Percentiles rank a stretch among this genome's conserved stretches.
These are phyloP conservation scores for Sebastes hubbsi DNA, from an alignment of 2,797 vertebrate genomes.

Conservation along the genomic window DNA sequence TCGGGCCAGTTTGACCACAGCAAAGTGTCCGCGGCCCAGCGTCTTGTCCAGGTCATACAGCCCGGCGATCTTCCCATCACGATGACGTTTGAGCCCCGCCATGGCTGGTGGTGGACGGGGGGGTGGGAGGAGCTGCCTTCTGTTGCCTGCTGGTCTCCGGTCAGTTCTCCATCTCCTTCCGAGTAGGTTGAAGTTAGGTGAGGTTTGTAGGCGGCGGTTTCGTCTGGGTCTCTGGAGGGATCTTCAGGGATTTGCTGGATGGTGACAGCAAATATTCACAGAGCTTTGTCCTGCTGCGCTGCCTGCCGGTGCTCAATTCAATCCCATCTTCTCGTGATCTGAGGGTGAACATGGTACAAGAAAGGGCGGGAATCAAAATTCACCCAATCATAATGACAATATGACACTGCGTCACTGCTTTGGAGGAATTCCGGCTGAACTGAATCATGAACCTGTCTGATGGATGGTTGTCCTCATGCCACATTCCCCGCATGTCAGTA, in stretches of 20 bases:
- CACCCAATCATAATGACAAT: not conserved
- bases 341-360: not conserved
- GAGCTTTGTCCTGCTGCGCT: not conserved
- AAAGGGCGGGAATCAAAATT: not conserved
- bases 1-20: constrained; percentile 97
- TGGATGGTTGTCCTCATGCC: not conserved
- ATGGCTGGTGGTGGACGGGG: constrained; percentile 74
- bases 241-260: not conserved
- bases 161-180: constrained; percentile 67
- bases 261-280: not conserved
- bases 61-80: constrained; percentile 97
- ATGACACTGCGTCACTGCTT: not conserved
- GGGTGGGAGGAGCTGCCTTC: constrained; percentile 10
- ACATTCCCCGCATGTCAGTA: not conserved
- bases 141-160: constrained; percentile 22
- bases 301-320: constrained; percentile 12
- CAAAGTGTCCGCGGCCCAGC: constrained; percentile 96
- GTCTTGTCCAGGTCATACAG: constrained; percentile 99
- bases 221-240: not conserved
- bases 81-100: constrained; percentile 96
- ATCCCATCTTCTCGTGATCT: constrained; percentile 33
- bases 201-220: not conserved
- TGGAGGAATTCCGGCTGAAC: not conserved
- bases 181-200: not conserved
- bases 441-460: not conserved